phyloP scores from a whole-genome alignment of 2,888 invertebrate species.

The Mimas tiliae region DNA sequence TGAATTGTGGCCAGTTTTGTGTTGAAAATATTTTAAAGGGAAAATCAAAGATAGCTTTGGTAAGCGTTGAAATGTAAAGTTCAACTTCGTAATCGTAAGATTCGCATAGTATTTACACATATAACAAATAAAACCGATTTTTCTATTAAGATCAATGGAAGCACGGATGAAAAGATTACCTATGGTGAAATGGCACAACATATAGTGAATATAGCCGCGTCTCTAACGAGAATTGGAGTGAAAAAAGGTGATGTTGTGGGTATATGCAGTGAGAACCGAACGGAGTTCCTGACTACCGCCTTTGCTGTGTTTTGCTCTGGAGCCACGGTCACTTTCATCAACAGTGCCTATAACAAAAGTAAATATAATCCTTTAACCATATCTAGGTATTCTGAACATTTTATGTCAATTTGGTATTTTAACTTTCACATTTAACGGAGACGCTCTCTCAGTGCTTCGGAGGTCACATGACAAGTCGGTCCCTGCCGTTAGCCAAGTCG shows the following conservation, averaged over 20 bases:
- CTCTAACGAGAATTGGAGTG: slow-evolving; percentile 47
- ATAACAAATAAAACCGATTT: background rate
- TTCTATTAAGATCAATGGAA: slow-evolving; percentile 51
- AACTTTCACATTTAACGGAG: no score
- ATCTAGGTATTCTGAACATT: background rate
- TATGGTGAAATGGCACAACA: slow-evolving; percentile 51
- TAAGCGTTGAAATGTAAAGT: slow-evolving; percentile 5
- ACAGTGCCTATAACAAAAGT: slow-evolving; percentile 60
- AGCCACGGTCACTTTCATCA: slow-evolving; percentile 53
- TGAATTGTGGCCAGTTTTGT: slow-evolving; percentile 27
- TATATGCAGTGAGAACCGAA: slow-evolving; percentile 59
- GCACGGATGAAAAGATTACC: slow-evolving; percentile 49
- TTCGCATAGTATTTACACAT: background rate
- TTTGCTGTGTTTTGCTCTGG: slow-evolving; percentile 55
- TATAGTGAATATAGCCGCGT: slow-evolving; percentile 51
- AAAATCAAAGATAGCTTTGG: slow-evolving; percentile 2
- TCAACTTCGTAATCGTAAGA: no score
- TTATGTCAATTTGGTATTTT: no score
- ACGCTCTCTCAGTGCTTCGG: no score
- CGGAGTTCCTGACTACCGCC: slow-evolving; percentile 50
- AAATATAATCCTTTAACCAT: slow-evolving; percentile 26
- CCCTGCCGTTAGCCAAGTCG: no score
- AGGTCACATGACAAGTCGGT: no score
- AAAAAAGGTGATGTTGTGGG: slow-evolving; percentile 53
- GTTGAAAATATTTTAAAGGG: slow-evolving; percentile 1